Evolutionary conservation across 2,797 vertebrate genomes (phyloP), one percentile per base, ranked within the genome.

Genomic region (Spheniscus humboldti): DNA sequence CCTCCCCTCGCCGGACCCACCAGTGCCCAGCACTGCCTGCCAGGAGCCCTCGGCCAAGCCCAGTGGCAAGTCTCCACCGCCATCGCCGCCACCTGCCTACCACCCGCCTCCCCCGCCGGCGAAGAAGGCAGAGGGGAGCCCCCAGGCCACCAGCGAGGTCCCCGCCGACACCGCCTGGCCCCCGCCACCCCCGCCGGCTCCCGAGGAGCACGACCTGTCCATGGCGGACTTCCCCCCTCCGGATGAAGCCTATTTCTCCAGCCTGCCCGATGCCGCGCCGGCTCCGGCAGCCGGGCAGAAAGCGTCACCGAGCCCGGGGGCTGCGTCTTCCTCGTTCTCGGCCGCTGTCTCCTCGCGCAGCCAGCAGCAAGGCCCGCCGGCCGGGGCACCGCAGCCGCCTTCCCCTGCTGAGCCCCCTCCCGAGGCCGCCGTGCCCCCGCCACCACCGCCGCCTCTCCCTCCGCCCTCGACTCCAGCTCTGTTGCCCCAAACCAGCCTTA

Each of bases 61-160:
- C 52, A 35, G 53, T 5, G 56, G 66, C 53, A 96, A 75, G 9
- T 98, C 98, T 3, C 99, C 99, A 1, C 98, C 99, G 10, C 98
- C 98, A 1, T 99, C 99, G 1, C 99, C 99, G 19, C 99, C 99
- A 1, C 99, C 99, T 6, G 96, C 99, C 90, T 98, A 99, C 90
- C 99, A 99, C 23, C 99, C 99, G 2, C 99, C 99, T 10, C 99
- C 99, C 2, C 99, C 99, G 3, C 99, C 98, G 0, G 96, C 90
- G 24, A 99, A 98, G 97, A 99, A 98, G 93, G 96, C 60, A 0
- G 98, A 98, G 13, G 96, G 90, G 20, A 98, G 96, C 16, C 80
- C 76, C 6, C 96, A 98, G 47, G 55, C 94, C 30, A 56, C 96
- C 78, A 80, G n/a, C 0, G 93, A 86, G 27, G 41, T 80, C 10